These are phyloP conservation scores for Columba livia DNA, from an alignment of 2,113 vertebrate genomes.

Conservation along the genomic window DNA sequence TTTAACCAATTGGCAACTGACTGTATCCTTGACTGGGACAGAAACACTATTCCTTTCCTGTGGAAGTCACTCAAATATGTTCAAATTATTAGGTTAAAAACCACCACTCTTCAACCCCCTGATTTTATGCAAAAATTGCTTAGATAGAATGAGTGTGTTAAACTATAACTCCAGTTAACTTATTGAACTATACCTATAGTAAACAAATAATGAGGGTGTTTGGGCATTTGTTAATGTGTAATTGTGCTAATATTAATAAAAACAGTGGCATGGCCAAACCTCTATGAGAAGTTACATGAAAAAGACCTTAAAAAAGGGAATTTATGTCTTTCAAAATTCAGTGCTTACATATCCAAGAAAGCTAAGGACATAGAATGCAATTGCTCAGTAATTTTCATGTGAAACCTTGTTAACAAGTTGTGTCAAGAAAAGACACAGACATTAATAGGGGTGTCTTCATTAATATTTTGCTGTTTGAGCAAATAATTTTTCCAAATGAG, in stretches of 20 bases:
- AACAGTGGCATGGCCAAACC: background rate
- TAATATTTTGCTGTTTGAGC: background rate
- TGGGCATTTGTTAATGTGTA: background rate
- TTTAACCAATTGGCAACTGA: background rate
- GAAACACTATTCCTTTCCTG: background rate
- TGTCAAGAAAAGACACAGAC: background rate
- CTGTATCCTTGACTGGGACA: background rate
- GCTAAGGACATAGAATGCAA: background rate
- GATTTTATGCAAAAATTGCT: background rate
- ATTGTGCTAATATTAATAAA: background rate
- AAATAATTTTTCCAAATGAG: background rate
- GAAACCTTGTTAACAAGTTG: background rate
- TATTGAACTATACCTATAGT: background rate
- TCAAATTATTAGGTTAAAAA: background rate
- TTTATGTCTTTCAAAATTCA: background rate
- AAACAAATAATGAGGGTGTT: background rate
- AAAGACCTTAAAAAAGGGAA: background rate
- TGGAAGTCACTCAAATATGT: background rate
- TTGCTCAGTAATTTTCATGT: background rate
- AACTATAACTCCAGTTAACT: background rate
- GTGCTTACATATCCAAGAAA: background rate
- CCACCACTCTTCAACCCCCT: rapidly evolving
- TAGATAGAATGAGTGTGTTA: background rate
- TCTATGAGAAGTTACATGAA: background rate
- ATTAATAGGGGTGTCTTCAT: background rate